Base-by-base conservation (phyloP, 1,140 invertebrate genomes). In the Pseudomyrmex concolor region DNA sequence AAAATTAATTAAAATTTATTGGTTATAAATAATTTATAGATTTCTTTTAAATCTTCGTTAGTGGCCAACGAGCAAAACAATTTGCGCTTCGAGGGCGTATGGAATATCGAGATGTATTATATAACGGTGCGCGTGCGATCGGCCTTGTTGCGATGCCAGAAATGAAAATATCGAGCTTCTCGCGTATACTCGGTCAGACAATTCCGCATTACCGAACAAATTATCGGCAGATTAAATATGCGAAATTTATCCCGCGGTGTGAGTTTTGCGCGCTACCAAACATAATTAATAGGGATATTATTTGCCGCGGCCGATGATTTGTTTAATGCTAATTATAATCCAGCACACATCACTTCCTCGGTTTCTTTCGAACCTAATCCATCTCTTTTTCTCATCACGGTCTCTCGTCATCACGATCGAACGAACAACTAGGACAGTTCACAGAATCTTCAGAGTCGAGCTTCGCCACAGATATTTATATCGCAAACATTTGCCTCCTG, bases 221-320 rank as follows among this genome's bases (percentile, higher is more conserved):
- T 89, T 90, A 89, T 86, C 76, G 78, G 22, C 17, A 59, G 59
- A 63, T 84, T 74, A 77, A 88, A 82, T 78, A 86, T 82, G 70
- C 54, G 62, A 70, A 86, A 87, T 83, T 78, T 82, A 83, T 85
- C 64, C 25, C 15, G 22, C 60, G 19, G 15, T 13, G 43, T 15
- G 64, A 12, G 57, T 19, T 34, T 62, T 34, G 10, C 22, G 59
- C 25, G n/a, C 48, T 9, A 13, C 45, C 57, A 64, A 54, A 77
- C 60, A 68, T 85, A 88, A 90, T 88, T 90, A 90, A 90, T 89
- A 84, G 59, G 77, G 74, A 84, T 78, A 84, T 91, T 89, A 84
- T 89, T 89, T 48, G 51, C 50, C 73, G 10, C 25, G 64, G 81
- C 73, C 62, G 74, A 84, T 72, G 73, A 78, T 78, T 86, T 88